Conservation (phyloP, 1,140 invertebrate species). For the Sitophilus oryzae region DNA sequence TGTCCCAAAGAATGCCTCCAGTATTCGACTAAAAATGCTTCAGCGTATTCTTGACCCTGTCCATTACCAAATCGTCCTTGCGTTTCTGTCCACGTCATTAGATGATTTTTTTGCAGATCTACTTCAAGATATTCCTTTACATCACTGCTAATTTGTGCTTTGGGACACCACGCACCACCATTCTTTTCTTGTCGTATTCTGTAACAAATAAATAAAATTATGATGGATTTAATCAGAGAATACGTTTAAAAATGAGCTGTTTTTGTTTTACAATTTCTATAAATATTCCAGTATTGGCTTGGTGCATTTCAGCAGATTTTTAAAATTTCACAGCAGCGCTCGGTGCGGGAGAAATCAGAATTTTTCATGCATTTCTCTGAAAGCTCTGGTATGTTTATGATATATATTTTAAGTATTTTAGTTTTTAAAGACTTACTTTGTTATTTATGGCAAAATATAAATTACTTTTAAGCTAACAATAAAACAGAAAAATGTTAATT, state of each 20-base stretch:
- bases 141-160: conserved; percentile 64
- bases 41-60: conserved; percentile 83
- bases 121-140: conserved; percentile 84
- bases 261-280: neutral
- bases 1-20: conserved; percentile 61
- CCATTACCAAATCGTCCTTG: conserved; percentile 92
- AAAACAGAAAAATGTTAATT: too few relatives aligned
- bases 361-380: too few relatives aligned
- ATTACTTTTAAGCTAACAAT: too few relatives aligned
- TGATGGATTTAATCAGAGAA: neutral
- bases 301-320: too few relatives aligned
- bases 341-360: too few relatives aligned
- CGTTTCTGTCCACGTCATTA: conserved; percentile 82
- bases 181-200: conserved; percentile 81
- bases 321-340: too few relatives aligned
- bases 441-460: too few relatives aligned
- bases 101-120: conserved; percentile 67
- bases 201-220: conserved; percentile 36
- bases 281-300: too few relatives aligned
- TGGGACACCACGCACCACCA: conserved; percentile 92
- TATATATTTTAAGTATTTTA: too few relatives aligned
- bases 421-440: too few relatives aligned
- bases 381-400: too few relatives aligned
- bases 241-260: neutral
- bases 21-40: conserved; percentile 81